These are phyloP conservation scores for Anhinga anhinga DNA, from an alignment of 2,113 vertebrate genomes.

Conservation along the genomic window DNA sequence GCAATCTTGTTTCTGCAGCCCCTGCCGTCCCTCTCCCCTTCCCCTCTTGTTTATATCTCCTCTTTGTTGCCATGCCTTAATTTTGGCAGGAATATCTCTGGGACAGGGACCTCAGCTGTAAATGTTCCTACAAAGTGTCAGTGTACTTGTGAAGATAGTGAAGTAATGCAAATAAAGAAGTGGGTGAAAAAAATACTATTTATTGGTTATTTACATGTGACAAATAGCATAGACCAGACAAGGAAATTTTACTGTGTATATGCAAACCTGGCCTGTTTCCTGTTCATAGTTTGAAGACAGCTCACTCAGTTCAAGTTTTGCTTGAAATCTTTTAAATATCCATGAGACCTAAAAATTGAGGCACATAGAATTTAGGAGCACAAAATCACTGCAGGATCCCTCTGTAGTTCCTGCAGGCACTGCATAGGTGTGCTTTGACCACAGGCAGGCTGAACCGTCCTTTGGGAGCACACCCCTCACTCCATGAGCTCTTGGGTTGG, in stretches of 20 bases:
- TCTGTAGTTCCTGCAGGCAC: background rate
- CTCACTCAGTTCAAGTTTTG: background rate
- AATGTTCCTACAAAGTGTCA: background rate
- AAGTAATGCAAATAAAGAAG: background rate
- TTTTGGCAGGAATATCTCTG: background rate
- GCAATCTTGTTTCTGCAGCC: background rate
- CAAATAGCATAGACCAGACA: background rate
- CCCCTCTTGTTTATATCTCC: background rate
- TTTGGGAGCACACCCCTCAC: background rate
- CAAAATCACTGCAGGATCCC: background rate
- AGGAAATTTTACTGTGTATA: background rate
- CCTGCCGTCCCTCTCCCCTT: background rate
- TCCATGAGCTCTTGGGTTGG: background rate
- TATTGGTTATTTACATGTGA: background rate
- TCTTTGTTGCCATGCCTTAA: background rate
- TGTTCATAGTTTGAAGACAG: background rate
- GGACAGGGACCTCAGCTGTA: background rate
- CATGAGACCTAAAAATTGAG: background rate
- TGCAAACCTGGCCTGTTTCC: background rate
- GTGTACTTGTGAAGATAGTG: background rate
- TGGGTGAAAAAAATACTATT: background rate
- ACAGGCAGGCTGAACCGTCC: background rate
- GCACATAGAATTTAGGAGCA: background rate
- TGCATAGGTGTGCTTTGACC: fast-evolving
- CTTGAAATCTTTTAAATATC: background rate